A percentile compares a stretch with the other conserved stretches of the same genome.
Evolutionary conservation across 2,888 invertebrate species (phyloP).

Genomic region (Helleia helle): DNA sequence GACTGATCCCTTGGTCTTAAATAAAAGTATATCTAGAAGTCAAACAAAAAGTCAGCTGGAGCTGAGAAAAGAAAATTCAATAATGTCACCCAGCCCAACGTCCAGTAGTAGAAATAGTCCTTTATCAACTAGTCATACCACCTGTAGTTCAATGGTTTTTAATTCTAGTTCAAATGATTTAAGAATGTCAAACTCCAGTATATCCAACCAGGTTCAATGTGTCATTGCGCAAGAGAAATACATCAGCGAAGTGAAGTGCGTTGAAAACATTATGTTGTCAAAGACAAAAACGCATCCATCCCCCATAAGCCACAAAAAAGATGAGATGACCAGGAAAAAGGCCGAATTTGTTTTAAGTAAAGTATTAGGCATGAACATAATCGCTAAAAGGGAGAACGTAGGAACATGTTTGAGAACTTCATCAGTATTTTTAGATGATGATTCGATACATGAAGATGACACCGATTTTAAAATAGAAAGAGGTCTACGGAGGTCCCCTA

Average conservation of each 20-base stretch:
- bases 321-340: constrained; percentile 60
- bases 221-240: constrained; percentile 71
- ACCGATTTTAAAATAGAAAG: constrained; percentile 56
- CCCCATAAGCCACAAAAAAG: constrained; percentile 51
- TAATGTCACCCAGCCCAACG: constrained; percentile 60
- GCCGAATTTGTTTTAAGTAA: constrained; percentile 65
- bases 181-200: constrained; percentile 64
- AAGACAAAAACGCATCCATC: constrained; percentile 52
- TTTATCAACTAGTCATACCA: constrained; percentile 65
- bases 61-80: constrained; percentile 53
- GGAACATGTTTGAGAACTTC: constrained; percentile 60
- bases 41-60: constrained; percentile 58
- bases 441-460: constrained; percentile 56
- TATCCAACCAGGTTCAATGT: constrained; percentile 63
- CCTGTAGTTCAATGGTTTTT: constrained; percentile 71
- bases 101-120: constrained; percentile 69
- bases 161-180: constrained; percentile 67
- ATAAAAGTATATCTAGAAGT: constrained; percentile 42
- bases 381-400: constrained; percentile 56
- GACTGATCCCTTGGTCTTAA: constrained; percentile 56
- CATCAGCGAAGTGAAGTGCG: constrained; percentile 65
- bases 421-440: constrained; percentile 61
- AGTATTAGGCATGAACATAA: constrained; percentile 64
- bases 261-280: constrained; percentile 61
- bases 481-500: constrained; percentile 55